phyloP scores from a whole-genome alignment of 2,113 vertebrate genomes.

The Galeopterus variegatus region DNA sequence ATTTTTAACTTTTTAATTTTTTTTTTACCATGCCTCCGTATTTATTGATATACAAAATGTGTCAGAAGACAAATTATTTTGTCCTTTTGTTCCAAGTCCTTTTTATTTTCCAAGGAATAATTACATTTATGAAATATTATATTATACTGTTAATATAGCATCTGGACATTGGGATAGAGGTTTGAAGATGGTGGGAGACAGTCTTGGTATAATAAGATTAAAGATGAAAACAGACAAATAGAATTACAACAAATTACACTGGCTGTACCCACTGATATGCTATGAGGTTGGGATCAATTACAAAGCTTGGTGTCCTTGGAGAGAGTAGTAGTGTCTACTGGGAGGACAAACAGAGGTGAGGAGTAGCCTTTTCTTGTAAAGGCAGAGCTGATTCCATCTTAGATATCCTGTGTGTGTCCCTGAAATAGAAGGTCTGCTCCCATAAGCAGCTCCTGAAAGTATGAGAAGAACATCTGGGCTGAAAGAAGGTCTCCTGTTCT shows the following conservation, averaged over 20 bases:
- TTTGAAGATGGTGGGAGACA: neutral
- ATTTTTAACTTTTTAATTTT: conserved; percentile 6
- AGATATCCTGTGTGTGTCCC: neutral
- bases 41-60: neutral
- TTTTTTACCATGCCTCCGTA: neutral
- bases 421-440: neutral
- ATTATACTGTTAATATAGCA: neutral
- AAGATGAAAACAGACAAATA: neutral
- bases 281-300: neutral
- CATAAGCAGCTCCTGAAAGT: conserved; percentile 14
- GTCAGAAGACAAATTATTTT: neutral
- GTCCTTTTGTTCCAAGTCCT: neutral
- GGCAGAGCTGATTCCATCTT: neutral
- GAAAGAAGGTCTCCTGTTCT: conserved; percentile 1
- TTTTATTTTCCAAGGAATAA: neutral
- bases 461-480: neutral
- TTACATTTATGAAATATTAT: neutral
- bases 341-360: neutral
- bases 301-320: neutral
- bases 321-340: neutral
- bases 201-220: neutral
- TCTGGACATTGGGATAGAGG: neutral
- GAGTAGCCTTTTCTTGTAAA: neutral
- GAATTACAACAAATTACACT: neutral
- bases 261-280: neutral